Percentiles rank a stretch among this genome's conserved stretches.
Evolutionary conservation across 2,113 vertebrate genomes (phyloP).

Genomic region (Riparia riparia): DNA sequence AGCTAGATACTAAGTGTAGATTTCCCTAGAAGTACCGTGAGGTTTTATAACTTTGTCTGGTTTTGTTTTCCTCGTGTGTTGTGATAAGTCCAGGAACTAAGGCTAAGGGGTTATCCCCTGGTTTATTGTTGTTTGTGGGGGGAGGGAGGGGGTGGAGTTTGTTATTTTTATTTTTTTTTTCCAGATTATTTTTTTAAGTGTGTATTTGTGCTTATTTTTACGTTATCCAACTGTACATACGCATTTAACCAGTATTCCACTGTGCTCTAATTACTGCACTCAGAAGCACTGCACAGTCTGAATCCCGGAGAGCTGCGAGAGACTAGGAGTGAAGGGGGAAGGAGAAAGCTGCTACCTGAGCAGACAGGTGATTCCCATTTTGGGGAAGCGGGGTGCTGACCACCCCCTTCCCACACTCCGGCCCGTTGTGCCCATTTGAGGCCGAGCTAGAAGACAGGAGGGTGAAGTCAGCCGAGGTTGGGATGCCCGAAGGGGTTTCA

Average conservation of each 20-base stretch:
- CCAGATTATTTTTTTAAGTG: constrained; percentile 59
- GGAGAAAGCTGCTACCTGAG: constrained; percentile 83
- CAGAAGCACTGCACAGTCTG: constrained; percentile 81
- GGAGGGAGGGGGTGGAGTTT: not conserved
- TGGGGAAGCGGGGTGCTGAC: not conserved
- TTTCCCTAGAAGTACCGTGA: constrained; percentile 68
- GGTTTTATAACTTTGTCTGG: constrained; percentile 63
- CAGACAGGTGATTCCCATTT: constrained; percentile 76
- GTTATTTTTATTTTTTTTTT: not conserved
- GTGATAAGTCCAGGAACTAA: constrained; percentile 70
- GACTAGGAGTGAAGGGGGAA: not conserved
- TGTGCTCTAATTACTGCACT: constrained; percentile 91
- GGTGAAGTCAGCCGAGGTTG: not conserved
- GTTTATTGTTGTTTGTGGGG: constrained; percentile 7
- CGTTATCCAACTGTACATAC: constrained; percentile 73
- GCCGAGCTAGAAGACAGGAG: constrained; percentile 10
- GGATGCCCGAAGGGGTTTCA: not conserved
- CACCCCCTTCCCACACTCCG: not conserved
- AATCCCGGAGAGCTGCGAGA: constrained; percentile 53
- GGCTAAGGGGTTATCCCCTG: constrained; percentile 27
- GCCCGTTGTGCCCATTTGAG: rapidly evolving
- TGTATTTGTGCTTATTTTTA: constrained; percentile 75
- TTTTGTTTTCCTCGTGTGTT: constrained; percentile 70
- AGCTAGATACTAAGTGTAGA: constrained; percentile 63
- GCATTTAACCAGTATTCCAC: constrained; percentile 86